Conservation (phyloP, 1,140 invertebrate species). For the Chelonus insularis region DNA sequence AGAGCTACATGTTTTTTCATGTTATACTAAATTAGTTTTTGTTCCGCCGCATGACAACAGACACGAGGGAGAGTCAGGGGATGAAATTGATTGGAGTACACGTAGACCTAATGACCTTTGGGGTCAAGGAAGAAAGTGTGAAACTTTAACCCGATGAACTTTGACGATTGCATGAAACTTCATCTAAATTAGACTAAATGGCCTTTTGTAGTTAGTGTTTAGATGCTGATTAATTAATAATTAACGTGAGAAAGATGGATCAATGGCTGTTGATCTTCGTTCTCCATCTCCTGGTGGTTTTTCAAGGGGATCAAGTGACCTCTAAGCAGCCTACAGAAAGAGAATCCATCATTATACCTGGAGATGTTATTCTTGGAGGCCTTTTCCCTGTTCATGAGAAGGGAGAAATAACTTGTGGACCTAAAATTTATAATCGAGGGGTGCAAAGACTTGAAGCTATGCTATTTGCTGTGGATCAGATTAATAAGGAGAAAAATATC, state of each 20-base stretch:
- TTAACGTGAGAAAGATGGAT: conserved; percentile 1
- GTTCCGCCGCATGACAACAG: not conserved
- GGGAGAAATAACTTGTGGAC: conserved; percentile 68
- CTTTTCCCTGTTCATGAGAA: conserved; percentile 79
- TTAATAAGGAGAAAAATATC: conserved; percentile 67
- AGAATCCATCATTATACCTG: conserved; percentile 56
- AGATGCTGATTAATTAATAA: no score
- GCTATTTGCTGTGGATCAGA: conserved; percentile 77
- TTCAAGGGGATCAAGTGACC: conserved; percentile 22
- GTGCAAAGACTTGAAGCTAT: conserved; percentile 84
- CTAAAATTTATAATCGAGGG: conserved; percentile 74
- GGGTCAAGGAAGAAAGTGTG: not conserved
- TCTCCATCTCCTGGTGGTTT: conserved; percentile 10
- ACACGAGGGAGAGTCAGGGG: not conserved
- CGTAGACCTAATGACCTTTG: not conserved
- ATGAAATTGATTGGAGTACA: conserved; percentile 5
- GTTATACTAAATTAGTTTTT: conserved; percentile 9
- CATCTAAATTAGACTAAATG: no score
- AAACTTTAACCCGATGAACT: not conserved
- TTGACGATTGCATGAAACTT: not conserved
- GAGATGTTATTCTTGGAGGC: conserved; percentile 76
- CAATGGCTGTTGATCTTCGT: conserved; percentile 13
- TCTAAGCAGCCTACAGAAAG: conserved; percentile 37
- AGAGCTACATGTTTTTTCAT: not conserved
- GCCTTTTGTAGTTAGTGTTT: no score